A percentile compares a stretch with the other conserved stretches of the same genome.
Conservation (phyloP, 2,797 vertebrate species). For the Ficedula albicollis region DNA sequence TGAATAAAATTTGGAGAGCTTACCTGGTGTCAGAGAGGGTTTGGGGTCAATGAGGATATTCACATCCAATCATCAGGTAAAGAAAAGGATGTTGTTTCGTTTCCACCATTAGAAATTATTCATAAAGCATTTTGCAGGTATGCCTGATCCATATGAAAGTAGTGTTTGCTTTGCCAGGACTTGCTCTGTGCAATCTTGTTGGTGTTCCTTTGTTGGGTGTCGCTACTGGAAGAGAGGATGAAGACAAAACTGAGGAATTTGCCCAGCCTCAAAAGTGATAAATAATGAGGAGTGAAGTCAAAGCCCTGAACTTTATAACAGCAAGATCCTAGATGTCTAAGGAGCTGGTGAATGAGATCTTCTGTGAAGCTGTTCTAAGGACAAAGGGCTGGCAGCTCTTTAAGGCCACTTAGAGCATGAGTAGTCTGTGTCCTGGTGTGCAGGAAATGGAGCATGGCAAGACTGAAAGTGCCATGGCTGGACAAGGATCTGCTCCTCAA, state of each 20-base stretch:
- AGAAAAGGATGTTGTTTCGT: not conserved
- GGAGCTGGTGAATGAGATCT: not conserved
- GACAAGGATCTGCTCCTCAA: not conserved
- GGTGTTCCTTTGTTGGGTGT: not conserved
- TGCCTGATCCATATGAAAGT: not conserved
- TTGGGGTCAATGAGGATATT: not conserved
- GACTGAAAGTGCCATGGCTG: not conserved
- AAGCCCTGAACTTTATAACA: not conserved
- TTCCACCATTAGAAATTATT: not conserved
- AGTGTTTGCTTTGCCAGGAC: not conserved
- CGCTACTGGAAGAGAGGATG: not conserved
- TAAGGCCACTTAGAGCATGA: rapidly evolving
- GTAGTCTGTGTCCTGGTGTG: not conserved
- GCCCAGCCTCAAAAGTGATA: not conserved
- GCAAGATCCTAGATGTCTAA: not conserved
- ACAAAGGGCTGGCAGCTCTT: not conserved
- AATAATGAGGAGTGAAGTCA: not conserved
- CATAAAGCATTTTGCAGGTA: not conserved
- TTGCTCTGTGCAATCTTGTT: not conserved
- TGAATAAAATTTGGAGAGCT: not conserved
- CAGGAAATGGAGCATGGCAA: not conserved
- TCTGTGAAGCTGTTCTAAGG: not conserved
- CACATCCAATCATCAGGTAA: not conserved
- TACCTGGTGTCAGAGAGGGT: not conserved
- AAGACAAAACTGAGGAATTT: not conserved